Percentiles rank a stretch among this genome's conserved stretches.
phyloP scores from a whole-genome alignment of 1,140 invertebrate species.

The Pentalonia nigronervosa region DNA sequence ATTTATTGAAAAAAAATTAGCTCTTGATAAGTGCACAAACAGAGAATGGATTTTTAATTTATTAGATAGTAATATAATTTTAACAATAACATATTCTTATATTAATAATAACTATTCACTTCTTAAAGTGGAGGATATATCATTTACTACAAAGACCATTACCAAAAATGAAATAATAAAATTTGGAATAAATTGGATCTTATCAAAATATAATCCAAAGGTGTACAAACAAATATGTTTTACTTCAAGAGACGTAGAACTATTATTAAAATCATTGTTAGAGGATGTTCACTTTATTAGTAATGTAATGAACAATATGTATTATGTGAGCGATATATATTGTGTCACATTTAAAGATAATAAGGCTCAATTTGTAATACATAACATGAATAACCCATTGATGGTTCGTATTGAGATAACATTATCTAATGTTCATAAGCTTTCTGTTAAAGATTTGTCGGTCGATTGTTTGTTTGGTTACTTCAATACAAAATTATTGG shows the following conservation, averaged over 20 bases:
- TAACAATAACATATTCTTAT: neutral
- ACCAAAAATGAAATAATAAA: conserved; percentile 14
- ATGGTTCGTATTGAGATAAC: conserved; percentile 34
- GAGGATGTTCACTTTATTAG: conserved; percentile 34
- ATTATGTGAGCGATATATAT: neutral
- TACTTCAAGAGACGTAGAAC: conserved; percentile 28
- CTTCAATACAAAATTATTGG: neutral
- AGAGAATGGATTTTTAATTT: conserved; percentile 43
- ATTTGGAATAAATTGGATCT: conserved; percentile 57
- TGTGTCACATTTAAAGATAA: conserved; percentile 38
- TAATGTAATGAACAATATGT: conserved; percentile 29
- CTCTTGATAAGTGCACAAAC: conserved; percentile 42
- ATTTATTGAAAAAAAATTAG: conserved; percentile 18
- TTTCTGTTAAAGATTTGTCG: conserved; percentile 24
- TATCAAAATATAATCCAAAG: conserved; percentile 46
- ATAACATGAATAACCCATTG: neutral
- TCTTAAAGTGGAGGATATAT: conserved; percentile 50
- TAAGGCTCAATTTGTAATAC: conserved; percentile 39
- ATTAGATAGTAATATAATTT: conserved; percentile 18
- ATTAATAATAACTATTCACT: conserved; percentile 2
- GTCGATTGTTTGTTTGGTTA: conserved; percentile 24
- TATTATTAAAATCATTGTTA: conserved; percentile 47
- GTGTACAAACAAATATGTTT: conserved; percentile 47
- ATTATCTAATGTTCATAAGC: conserved; percentile 44
- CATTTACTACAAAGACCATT: neutral